Evolutionary conservation across 2,888 invertebrate species (phyloP).

Genomic region (Camptogramma bilineatum): DNA sequence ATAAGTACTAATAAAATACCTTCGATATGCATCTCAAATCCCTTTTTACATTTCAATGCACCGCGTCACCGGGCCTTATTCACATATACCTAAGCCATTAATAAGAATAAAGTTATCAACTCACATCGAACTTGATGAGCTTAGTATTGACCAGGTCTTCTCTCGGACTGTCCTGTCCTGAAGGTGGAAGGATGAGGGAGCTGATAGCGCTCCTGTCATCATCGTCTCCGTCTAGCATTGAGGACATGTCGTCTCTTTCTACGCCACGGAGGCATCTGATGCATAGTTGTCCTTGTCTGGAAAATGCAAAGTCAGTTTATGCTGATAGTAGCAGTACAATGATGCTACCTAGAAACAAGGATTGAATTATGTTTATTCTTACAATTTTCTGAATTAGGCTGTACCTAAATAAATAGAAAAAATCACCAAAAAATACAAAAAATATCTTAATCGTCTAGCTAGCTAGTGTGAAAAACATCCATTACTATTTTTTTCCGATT

Average conservation of each 20-base stretch:
- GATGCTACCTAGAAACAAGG: too few species aligned
- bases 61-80: not conserved
- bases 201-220: conserved; percentile 88
- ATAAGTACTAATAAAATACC: too few species aligned
- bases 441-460: too few species aligned
- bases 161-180: conserved; percentile 74
- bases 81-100: not conserved
- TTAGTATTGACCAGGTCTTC: conserved; percentile 77
- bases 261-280: conserved; percentile 91
- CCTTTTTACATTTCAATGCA: not conserved
- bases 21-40: too few species aligned
- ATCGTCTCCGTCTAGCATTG: conserved; percentile 90
- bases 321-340: too few species aligned
- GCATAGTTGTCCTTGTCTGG: conserved; percentile 93
- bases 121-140: conserved; percentile 86
- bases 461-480: too few species aligned
- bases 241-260: conserved; percentile 86
- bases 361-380: too few species aligned
- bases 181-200: conserved; percentile 76
- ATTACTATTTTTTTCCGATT: too few species aligned
- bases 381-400: too few species aligned
- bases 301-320: conserved; percentile 18
- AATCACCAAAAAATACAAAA: too few species aligned
- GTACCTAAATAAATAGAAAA: too few species aligned
- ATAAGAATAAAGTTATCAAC: conserved; percentile 48